phyloP scores from a whole-genome alignment of 1,140 invertebrate genomes.

The Portunus trituberculatus region DNA sequence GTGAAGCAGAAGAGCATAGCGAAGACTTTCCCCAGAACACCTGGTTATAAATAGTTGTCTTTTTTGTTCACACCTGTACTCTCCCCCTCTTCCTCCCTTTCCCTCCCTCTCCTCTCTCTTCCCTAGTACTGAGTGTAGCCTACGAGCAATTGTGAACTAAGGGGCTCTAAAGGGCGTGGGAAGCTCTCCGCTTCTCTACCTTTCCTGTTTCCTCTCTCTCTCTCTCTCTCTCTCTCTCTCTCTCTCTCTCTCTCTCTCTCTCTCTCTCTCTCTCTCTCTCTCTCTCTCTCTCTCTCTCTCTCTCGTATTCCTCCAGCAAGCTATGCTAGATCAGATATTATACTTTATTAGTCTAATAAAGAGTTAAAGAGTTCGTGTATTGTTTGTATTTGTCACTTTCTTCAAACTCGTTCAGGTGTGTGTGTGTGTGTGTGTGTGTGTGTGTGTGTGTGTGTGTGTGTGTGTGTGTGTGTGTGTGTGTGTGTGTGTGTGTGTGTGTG shows the following conservation, averaged over 20 bases:
- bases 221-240: background rate
- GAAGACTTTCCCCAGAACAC: background rate
- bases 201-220: background rate
- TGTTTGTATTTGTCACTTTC: too few species aligned
- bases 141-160: background rate
- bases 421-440: too few species aligned
- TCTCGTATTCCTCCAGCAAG: too few species aligned
- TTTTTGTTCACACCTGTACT: background rate
- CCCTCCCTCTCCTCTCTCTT: too few species aligned
- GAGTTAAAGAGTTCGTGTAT: too few species aligned
- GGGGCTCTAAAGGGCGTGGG: background rate
- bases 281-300: background rate
- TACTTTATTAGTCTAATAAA: too few species aligned
- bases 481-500: background rate
- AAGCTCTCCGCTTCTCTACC: background rate
- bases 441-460: too few species aligned
- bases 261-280: background rate
- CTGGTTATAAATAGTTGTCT: background rate
- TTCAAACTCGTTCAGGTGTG: too few species aligned
- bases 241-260: background rate
- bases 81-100: background rate
- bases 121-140: background rate
- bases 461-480: too few species aligned
- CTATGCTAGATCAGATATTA: too few species aligned
- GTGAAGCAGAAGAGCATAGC: background rate